phyloP scores from a whole-genome alignment of 2,888 invertebrate genomes.

The Pseudoips prasinana region DNA sequence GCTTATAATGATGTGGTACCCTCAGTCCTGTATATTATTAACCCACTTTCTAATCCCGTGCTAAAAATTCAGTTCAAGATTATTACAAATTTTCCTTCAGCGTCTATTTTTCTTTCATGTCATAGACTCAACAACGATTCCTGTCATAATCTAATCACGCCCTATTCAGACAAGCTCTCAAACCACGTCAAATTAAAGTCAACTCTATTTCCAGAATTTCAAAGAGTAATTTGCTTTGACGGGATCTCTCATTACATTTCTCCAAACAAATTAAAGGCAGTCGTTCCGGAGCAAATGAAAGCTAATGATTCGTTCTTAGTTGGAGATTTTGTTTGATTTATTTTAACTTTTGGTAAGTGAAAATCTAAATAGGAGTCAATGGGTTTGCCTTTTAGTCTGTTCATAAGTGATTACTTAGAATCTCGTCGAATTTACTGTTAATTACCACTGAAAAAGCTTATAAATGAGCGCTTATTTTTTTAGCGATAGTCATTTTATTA shows the following conservation, averaged over 20 bases:
- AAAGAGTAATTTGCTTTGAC: conserved; percentile 28
- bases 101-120: conserved; percentile 9
- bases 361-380: too few relatives aligned
- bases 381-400: too few relatives aligned
- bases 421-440: too few relatives aligned
- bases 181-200: conserved; percentile 18
- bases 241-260: conserved; percentile 26
- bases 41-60: too few relatives aligned
- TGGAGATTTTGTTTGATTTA: conserved; percentile 12
- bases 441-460: too few relatives aligned
- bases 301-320: conserved; percentile 26
- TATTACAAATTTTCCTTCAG: conserved; percentile 6
- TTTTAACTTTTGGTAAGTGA: conserved; percentile 4
- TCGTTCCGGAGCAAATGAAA: conserved; percentile 25
- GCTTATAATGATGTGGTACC: too few relatives aligned
- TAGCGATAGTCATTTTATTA: too few relatives aligned
- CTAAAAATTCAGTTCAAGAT: conserved; percentile 1
- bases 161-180: conserved; percentile 24
- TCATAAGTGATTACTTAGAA: too few relatives aligned
- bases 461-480: too few relatives aligned
- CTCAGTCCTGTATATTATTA: too few relatives aligned
- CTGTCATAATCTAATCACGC: conserved; percentile 34
- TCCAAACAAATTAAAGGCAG: conserved; percentile 31
- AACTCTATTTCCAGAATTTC: conserved; percentile 19
- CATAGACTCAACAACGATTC: conserved; percentile 19